Evolutionary conservation across 2,113 vertebrate species (phyloP).

Genomic region (Anthoscopus minutus): DNA sequence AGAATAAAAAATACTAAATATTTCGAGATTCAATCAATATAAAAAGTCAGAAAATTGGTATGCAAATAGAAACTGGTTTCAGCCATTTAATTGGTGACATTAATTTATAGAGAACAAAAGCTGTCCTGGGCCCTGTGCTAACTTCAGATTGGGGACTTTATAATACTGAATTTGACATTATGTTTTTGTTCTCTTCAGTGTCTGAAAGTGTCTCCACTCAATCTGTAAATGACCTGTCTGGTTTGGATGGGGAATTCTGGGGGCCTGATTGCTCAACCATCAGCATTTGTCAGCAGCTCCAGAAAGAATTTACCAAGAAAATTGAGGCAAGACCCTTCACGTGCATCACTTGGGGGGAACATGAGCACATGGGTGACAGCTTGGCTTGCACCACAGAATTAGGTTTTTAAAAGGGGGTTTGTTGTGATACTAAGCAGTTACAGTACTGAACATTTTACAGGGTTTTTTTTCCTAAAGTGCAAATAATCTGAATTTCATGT

Average conservation of each 20-base stretch:
- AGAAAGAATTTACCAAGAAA: constrained; percentile 79
- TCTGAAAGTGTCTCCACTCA: constrained; percentile 35
- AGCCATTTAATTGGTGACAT: background rate
- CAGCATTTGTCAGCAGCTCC: constrained; percentile 74
- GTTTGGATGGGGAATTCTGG: constrained; percentile 41
- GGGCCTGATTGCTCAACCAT: constrained; percentile 37
- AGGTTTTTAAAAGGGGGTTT: background rate
- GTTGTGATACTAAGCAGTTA: background rate
- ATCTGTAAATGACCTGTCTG: constrained; percentile 36
- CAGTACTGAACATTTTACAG: background rate
- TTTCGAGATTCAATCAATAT: background rate
- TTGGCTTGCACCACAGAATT: background rate
- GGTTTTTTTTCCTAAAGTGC: background rate
- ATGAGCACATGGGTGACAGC: background rate
- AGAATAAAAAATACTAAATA: background rate
- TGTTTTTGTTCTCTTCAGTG: constrained; percentile 14
- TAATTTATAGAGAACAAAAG: background rate
- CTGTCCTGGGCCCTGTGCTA: background rate
- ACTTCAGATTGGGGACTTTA: background rate
- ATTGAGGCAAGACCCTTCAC: constrained; percentile 71
- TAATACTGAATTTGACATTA: background rate
- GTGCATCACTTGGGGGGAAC: background rate
- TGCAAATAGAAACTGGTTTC: background rate
- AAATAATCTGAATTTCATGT: background rate
- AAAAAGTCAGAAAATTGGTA: background rate